phyloP scores from a whole-genome alignment of 2,113 vertebrate species.

The Noctilio leporinus region DNA sequence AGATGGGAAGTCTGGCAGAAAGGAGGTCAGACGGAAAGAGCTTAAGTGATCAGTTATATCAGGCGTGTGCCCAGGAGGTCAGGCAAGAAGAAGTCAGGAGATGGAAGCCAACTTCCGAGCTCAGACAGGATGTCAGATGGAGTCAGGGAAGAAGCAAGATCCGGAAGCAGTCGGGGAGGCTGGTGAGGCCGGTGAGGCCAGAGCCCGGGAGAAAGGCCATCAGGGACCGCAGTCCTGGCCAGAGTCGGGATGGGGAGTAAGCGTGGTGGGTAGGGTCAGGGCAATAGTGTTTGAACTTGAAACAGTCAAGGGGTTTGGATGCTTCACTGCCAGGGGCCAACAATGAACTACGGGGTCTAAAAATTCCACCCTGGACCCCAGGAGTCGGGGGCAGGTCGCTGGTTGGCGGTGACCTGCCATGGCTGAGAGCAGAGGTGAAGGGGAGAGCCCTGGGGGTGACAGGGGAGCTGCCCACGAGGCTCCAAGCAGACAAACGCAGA shows the following conservation, averaged over 20 bases:
- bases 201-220: not conserved
- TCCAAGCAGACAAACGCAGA: not conserved
- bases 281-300: not conserved
- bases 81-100: not conserved
- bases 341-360: not conserved
- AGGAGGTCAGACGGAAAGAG: not conserved
- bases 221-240: not conserved
- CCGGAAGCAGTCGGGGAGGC: not conserved
- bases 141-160: not conserved
- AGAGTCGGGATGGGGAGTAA: not conserved
- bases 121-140: not conserved
- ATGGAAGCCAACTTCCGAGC: not conserved
- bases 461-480: not conserved
- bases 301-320: not conserved
- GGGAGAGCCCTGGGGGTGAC: fast-evolving
- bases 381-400: not conserved
- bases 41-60: no score
- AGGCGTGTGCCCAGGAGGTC: not conserved
- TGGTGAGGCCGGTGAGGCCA: not conserved
- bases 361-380: not conserved
- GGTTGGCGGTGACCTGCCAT: not conserved
- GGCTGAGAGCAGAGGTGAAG: not conserved
- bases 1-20: not conserved
- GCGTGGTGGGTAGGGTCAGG: not conserved
- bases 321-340: not conserved